A percentile compares a stretch with the other conserved stretches of the same genome.
Conservation (phyloP, 2,888 invertebrate species). For the Scaptomyza cyrtandrae region DNA sequence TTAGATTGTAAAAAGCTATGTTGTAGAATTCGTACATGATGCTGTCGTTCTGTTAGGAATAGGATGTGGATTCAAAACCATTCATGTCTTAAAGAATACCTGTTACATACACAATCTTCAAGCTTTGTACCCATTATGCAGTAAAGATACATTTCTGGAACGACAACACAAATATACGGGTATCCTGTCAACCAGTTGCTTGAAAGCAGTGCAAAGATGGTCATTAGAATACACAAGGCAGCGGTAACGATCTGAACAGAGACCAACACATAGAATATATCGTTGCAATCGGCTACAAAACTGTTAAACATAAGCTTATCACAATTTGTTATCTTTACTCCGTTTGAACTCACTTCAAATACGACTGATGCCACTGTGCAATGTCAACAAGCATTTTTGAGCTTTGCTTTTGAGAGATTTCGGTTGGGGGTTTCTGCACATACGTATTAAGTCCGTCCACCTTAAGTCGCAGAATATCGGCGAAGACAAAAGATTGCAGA, state of each 20-base stretch:
- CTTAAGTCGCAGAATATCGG: constrained; percentile 60
- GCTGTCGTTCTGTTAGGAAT: constrained; percentile 43
- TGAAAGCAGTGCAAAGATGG: constrained; percentile 56
- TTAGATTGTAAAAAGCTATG: constrained; percentile 57
- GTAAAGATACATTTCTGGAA: constrained; percentile 63
- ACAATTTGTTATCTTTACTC: too few species aligned
- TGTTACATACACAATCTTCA: constrained; percentile 50
- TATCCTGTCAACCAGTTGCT: constrained; percentile 65
- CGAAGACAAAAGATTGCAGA: constrained; percentile 51
- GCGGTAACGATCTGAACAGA: constrained; percentile 51
- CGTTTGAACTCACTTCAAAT: constrained; percentile 19
- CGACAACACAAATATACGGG: constrained; percentile 44
- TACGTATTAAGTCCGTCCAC: constrained; percentile 49
- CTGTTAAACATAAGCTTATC: constrained; percentile 26
- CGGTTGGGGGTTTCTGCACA: not conserved
- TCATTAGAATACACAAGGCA: constrained; percentile 57
- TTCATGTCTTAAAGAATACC: too few species aligned
- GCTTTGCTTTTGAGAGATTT: rapidly evolving
- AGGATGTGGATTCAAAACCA: not conserved
- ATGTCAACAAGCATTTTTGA: constrained; percentile 4
- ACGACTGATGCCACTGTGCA: constrained; percentile 23
- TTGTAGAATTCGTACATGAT: constrained; percentile 57
- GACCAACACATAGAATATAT: constrained; percentile 47
- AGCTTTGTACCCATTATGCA: constrained; percentile 68
- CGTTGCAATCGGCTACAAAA: constrained; percentile 52